Conservation (phyloP, 2,888 invertebrate species). For the Drosophila cracens region DNA sequence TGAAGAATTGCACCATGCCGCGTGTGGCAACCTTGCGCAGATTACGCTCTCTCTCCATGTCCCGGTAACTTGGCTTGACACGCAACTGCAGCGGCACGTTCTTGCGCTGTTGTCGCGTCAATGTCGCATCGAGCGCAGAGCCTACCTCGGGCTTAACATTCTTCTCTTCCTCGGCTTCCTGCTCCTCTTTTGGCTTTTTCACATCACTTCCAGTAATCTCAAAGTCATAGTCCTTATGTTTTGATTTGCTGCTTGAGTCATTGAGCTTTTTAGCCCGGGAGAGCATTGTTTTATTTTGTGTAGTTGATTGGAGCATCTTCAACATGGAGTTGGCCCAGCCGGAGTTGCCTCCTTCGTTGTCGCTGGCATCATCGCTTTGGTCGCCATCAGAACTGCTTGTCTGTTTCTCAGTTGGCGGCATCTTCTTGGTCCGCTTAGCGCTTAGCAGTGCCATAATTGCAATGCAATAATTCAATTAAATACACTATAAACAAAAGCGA, state of each 20-base stretch:
- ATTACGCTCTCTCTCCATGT: constrained; percentile 91
- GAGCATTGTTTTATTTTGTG: constrained; percentile 90
- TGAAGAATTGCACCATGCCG: constrained; percentile 96
- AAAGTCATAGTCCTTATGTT: constrained; percentile 86
- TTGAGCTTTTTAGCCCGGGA: constrained; percentile 91
- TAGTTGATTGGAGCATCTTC: constrained; percentile 91
- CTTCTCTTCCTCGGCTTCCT: constrained; percentile 72
- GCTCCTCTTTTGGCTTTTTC: constrained; percentile 58
- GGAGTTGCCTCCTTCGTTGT: constrained; percentile 85
- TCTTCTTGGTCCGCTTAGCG: constrained; percentile 33
- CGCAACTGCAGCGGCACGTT: constrained; percentile 87
- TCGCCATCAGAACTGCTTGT: constrained; percentile 45
- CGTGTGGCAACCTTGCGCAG: constrained; percentile 94
- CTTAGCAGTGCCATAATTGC: constrained; percentile 53
- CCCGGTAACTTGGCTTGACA: constrained; percentile 90
- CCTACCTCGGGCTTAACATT: constrained; percentile 84
- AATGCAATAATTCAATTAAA: neutral
- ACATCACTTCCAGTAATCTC: constrained; percentile 88
- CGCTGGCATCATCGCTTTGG: constrained; percentile 31
- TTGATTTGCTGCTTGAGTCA: constrained; percentile 84
- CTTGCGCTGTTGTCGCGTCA: constrained; percentile 66
- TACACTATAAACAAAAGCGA: constrained; percentile 29
- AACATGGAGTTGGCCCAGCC: constrained; percentile 94
- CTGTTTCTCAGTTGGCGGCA: neutral
- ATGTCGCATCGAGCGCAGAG: constrained; percentile 64